phyloP scores from a whole-genome alignment of 2,113 vertebrate genomes.

The Entelurus aequoreus region DNA sequence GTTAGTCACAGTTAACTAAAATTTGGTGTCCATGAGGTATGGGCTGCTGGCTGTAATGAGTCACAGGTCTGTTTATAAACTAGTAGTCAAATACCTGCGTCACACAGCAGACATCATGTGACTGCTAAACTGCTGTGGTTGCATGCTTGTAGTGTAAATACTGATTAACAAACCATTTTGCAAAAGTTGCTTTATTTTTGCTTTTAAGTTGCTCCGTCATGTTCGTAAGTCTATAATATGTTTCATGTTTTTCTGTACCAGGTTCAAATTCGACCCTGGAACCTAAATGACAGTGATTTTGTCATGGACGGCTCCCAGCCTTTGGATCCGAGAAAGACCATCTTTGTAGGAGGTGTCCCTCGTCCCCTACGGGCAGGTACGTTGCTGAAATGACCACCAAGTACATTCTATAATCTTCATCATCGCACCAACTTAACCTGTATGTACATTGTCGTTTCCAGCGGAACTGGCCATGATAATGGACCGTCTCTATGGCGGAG shows the following conservation, averaged over 20 bases:
- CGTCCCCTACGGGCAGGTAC: conserved; percentile 95
- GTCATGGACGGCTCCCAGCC: conserved; percentile 99
- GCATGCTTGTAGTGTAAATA: neutral
- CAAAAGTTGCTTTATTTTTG: neutral
- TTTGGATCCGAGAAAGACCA: conserved; percentile 96
- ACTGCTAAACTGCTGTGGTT: neutral
- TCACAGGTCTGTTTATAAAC: no score
- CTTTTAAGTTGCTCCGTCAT: neutral
- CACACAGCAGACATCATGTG: no score
- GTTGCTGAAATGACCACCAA: neutral
- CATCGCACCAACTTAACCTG: neutral
- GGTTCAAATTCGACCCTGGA: conserved; percentile 99
- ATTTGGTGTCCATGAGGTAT: no score
- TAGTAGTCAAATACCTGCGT: no score
- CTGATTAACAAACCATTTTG: neutral
- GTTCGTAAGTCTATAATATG: neutral
- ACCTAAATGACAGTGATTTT: conserved; percentile 98
- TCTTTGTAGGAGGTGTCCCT: conserved; percentile 98
- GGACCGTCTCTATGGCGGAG: conserved; percentile 96
- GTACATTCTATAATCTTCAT: no score
- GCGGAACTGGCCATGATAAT: conserved; percentile 99
- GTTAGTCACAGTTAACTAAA: no score
- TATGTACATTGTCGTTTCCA: conserved; percentile 43
- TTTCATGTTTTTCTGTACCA: conserved; percentile 39
- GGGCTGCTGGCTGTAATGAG: no score